phyloP scores from a whole-genome alignment of 2,113 vertebrate species.

The Poecilia latipinna region DNA sequence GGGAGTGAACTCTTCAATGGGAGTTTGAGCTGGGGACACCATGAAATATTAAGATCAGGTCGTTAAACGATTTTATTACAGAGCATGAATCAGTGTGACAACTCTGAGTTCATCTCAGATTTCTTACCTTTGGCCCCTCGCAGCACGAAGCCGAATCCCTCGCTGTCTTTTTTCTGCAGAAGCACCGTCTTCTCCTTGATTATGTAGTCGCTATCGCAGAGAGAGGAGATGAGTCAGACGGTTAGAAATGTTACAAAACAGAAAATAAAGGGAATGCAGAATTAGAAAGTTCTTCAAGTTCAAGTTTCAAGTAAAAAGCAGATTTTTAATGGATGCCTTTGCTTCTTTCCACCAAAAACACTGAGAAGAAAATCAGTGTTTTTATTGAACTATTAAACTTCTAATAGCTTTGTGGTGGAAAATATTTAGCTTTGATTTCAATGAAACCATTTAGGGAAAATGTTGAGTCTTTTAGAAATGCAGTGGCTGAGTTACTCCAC shows the following conservation, averaged over 20 bases:
- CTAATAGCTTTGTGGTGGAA: neutral
- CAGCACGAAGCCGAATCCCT: slow-evolving; percentile 93
- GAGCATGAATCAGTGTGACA: neutral
- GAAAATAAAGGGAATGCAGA: neutral
- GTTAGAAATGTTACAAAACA: slow-evolving; percentile 8
- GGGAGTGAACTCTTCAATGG: slow-evolving; percentile 93
- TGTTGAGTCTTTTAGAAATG: neutral
- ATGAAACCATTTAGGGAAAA: neutral
- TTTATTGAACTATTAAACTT: neutral
- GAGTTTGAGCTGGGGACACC: slow-evolving; percentile 86
- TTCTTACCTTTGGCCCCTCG: slow-evolving; percentile 92
- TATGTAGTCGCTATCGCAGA: slow-evolving; percentile 87
- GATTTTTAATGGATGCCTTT: neutral
- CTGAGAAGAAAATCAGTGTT: neutral
- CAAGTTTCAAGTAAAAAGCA: too few relatives aligned
- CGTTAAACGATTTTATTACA: neutral
- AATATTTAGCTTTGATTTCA: neutral
- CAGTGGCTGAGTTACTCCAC: neutral
- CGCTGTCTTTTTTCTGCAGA: slow-evolving; percentile 95
- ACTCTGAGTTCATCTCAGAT: neutral
- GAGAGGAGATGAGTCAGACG: slow-evolving; percentile 1
- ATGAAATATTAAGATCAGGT: neutral
- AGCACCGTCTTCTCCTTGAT: slow-evolving; percentile 95
- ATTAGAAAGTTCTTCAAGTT: neutral
- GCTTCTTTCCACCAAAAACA: neutral